Evolutionary conservation across 2,797 vertebrate species (phyloP).

Genomic region (Cyclopterus lumpus): DNA sequence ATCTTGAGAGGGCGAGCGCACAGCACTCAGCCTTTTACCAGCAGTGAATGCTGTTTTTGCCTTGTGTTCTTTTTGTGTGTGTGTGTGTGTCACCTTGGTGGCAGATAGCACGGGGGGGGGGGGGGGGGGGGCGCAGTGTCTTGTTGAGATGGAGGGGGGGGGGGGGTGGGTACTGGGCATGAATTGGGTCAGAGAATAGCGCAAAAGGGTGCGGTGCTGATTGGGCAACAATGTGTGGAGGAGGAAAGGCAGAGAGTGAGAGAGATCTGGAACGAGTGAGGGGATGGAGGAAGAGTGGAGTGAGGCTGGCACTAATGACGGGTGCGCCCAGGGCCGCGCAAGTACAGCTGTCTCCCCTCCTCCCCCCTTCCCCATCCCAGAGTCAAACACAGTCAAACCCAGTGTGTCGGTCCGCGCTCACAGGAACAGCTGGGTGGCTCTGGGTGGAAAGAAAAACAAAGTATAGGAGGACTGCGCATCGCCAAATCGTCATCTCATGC

Average conservation of each 20-base stretch:
- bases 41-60: constrained; percentile 21
- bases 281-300: constrained; percentile 74
- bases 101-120: constrained; percentile 32
- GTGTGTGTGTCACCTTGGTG: constrained; percentile 19
- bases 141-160: constrained; percentile 50
- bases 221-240: constrained; percentile 60
- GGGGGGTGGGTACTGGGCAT: constrained; percentile 55
- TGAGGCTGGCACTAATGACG: constrained; percentile 80
- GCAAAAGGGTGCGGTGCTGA: constrained; percentile 61
- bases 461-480: constrained; percentile 24
- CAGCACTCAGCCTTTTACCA: constrained; percentile 52
- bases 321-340: constrained; percentile 79
- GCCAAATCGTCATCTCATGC: constrained; percentile 39
- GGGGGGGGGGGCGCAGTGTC: constrained; percentile 32
- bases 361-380: constrained; percentile 45
- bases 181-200: constrained; percentile 59
- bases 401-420: constrained; percentile 64
- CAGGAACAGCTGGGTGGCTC: constrained; percentile 70
- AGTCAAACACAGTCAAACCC: constrained; percentile 62
- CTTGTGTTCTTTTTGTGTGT: constrained; percentile 16
- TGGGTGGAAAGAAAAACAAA: constrained; percentile 18
- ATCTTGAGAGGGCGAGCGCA: constrained; percentile 57
- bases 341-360: constrained; percentile 77
- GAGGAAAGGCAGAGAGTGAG: constrained; percentile 40
- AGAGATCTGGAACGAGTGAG: constrained; percentile 57